Base-by-base conservation (phyloP, 1,140 invertebrate genomes). In the Heliconius himera region DNA sequence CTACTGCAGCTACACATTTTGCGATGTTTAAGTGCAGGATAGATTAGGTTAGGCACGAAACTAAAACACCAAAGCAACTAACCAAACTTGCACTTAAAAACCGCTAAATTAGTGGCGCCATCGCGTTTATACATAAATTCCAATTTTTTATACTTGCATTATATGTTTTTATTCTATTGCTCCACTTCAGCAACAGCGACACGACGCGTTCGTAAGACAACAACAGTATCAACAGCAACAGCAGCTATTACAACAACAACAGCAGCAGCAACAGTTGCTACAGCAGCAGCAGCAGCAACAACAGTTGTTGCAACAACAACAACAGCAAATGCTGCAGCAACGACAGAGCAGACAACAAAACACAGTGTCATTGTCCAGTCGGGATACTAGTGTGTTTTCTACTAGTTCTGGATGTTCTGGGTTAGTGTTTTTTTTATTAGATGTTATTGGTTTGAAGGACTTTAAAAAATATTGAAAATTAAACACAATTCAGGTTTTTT, bases 341-440 rank as follows among this genome's bases (percentile, higher is more conserved):
- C 80, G 78, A 4, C 80, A 86, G 49, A 82, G 76, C n/a, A 76
- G 77, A 16, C 85, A 84, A 70, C 87, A 87, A 74, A 84, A 79
- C 76, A 70, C 84, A 29, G 66, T 89, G n/a, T 92, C 90, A 0
- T 76, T 91, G 0, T 92, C 91, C 1, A 95, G 94, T 79, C 73
- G 93, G 38, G 94, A 95, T 70, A 93, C 91, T 1, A 94, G 93
- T 74, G 89, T 93, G 0, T 94, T 91, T 80, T 95, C 93, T 4
- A 91, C 92, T 1, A 94, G 93, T 1, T 92, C 91, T 0, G 89
- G 90, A 0, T 95, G 94, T 82, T 94, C 92, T 0, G 91, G 91
- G 94, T 95, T 75, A 89, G 82, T 85, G 18, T 56, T 80, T 56
- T 22, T 16, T 36, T 33, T 33, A 33, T 6, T 3, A 46, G 3